phyloP scores from a whole-genome alignment of 2,113 vertebrate genomes.

The Pangasianodon gigas region DNA sequence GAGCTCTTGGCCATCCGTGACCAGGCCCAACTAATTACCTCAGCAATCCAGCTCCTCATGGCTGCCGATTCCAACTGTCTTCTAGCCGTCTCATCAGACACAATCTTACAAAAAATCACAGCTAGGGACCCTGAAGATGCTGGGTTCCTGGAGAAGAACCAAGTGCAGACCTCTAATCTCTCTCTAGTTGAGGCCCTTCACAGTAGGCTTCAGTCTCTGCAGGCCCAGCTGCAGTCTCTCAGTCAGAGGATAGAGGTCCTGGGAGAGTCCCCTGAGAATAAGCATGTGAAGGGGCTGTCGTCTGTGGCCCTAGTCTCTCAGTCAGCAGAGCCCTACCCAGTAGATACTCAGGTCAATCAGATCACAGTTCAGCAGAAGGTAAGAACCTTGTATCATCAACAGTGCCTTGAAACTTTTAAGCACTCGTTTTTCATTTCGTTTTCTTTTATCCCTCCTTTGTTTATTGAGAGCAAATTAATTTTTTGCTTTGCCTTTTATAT shows the following conservation, averaged over 20 bases:
- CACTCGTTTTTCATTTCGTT: conserved; percentile 39
- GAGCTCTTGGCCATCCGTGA: conserved; percentile 87
- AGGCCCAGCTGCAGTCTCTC: conserved; percentile 86
- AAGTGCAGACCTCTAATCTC: conserved; percentile 70
- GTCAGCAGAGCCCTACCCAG: conserved; percentile 61
- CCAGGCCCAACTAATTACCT: conserved; percentile 86
- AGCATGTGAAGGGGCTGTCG: conserved; percentile 71
- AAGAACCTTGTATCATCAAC: conserved; percentile 48
- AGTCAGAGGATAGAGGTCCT: conserved; percentile 81
- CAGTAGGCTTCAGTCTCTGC: conserved; percentile 83
- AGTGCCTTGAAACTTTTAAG: conserved; percentile 28
- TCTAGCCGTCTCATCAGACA: conserved; percentile 62
- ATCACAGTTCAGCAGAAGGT: conserved; percentile 82
- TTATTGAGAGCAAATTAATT: conserved; percentile 54
- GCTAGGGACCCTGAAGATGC: conserved; percentile 78
- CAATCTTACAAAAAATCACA: conserved; percentile 79
- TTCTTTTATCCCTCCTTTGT: conserved; percentile 39
- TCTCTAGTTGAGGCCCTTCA: conserved; percentile 86
- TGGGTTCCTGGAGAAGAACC: conserved; percentile 79
- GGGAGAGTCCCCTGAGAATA: conserved; percentile 66
- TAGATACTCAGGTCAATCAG: conserved; percentile 75
- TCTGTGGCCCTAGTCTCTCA: conserved; percentile 58
- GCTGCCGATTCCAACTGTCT: conserved; percentile 86
- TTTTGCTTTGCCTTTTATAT: conserved; percentile 66
- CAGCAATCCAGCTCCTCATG: conserved; percentile 89